Evolutionary conservation across 2,113 vertebrate genomes (phyloP).

Genomic region (Phylloscopus trochilus): DNA sequence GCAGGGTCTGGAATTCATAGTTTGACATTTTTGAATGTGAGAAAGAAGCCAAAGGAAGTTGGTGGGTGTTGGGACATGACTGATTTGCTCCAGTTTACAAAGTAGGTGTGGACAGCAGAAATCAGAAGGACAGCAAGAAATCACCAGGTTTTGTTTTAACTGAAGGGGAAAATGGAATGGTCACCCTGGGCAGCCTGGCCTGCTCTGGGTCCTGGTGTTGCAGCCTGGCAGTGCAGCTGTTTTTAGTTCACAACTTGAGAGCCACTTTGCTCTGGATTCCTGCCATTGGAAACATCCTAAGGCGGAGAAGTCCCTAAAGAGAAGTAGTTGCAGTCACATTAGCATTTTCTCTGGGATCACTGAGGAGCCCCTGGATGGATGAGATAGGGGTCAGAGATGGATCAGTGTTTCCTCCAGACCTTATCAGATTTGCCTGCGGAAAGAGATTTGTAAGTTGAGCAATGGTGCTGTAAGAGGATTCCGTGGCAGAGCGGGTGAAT

Average conservation of each 20-base stretch:
- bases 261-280: background rate
- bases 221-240: background rate
- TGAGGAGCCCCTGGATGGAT: background rate
- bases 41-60: slow-evolving; percentile 4
- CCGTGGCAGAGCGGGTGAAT: background rate
- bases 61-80: background rate
- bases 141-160: background rate
- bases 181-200: background rate
- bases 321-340: background rate
- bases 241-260: background rate
- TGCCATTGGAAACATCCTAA: background rate
- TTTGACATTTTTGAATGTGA: background rate
- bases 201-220: background rate
- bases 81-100: background rate
- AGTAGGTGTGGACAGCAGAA: background rate
- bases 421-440: background rate
- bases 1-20: background rate
- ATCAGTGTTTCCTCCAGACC: background rate
- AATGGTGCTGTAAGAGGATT: background rate
- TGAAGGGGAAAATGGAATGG: background rate
- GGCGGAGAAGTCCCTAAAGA: background rate
- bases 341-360: background rate
- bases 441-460: background rate
- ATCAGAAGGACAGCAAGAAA: background rate
- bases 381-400: background rate